Evolutionary conservation across 1,140 invertebrate species (phyloP).

Genomic region (Drosophila neocordata): DNA sequence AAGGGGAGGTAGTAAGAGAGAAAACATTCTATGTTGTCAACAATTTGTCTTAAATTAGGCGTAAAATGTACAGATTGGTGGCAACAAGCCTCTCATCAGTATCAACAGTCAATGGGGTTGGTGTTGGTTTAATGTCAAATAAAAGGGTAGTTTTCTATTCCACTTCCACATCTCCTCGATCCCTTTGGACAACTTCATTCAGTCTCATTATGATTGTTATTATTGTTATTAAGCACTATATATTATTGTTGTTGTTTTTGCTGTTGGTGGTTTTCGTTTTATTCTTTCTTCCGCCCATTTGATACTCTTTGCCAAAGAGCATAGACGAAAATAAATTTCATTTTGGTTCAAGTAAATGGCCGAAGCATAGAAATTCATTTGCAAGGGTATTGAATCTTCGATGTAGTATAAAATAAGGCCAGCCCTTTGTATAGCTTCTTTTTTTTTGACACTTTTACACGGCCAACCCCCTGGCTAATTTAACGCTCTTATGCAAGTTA

Average conservation of each 20-base stretch:
- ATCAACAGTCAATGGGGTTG: conserved; percentile 6
- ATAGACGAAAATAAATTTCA: no score
- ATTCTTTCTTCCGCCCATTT: neutral
- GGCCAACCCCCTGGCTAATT: conserved; percentile 55
- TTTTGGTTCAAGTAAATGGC: no score
- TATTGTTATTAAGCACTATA: conserved; percentile 19
- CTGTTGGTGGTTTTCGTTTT: conserved; percentile 26
- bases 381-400: neutral
- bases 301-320: neutral
- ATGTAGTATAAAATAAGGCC: neutral
- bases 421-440: neutral
- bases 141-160: conserved; percentile 66
- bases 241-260: conserved; percentile 4
- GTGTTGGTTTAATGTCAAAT: conserved; percentile 37
- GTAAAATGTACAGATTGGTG: conserved; percentile 76
- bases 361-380: no score
- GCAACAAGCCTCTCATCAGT: conserved; percentile 53
- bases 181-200: conserved; percentile 19
- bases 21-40: conserved; percentile 64
- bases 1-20: neutral
- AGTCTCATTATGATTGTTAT: conserved; percentile 29
- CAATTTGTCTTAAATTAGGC: conserved; percentile 81
- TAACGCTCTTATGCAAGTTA: conserved; percentile 64
- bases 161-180: conserved; percentile 24
- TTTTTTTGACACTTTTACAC: conserved; percentile 42